Base-by-base conservation (phyloP, 1,140 invertebrate species). In the Drosophila dunni region DNA sequence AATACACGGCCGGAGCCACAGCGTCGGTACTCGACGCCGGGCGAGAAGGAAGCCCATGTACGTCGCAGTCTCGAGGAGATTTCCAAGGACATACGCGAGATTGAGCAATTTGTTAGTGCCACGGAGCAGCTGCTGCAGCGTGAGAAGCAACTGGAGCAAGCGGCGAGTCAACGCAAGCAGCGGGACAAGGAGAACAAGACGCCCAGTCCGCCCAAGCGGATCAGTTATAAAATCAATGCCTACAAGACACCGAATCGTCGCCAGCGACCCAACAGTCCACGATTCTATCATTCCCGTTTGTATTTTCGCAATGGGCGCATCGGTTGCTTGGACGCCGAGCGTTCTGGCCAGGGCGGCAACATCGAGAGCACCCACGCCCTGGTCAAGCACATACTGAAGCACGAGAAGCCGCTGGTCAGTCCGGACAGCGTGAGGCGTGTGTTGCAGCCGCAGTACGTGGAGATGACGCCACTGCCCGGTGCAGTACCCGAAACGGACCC, bases 11-110 rank as follows among this genome's bases (percentile, higher is more conserved):
- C 88, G 51, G 75, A 85, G 45, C 78, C 72, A 8, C 74, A 78
- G 20, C 80, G 81, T 5, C 81, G 81, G 15, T 91, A 91, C 70
- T 91, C 86, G n/a, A 83, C 83, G 54, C 86, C 91, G 1, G 81
- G 86, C 7, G 84, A 91, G 57, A 90, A 91, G 73, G 90, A 92
- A 62, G 84, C 81, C 0, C 70, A 83, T 17, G 84, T 92, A 17
- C 79, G 91, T 0, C 79, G 78, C n/a, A 92, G 91, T 57, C 64
- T 92, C 20, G 91, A 92, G 51, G 91, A 92, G 63, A 92, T 92
- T 29, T 82, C 84, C 58, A 91, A 88, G 60, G 91, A 92, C 15
- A 86, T 92, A 6, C 79, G 91, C 36, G 91, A 91, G 60, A 92
- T 92, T 36, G 92, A 92, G 58, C 84, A 92, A 48, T 92, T 92